phyloP scores from a whole-genome alignment of 1,140 invertebrate species.

The Stegodyphus mimosarum region DNA sequence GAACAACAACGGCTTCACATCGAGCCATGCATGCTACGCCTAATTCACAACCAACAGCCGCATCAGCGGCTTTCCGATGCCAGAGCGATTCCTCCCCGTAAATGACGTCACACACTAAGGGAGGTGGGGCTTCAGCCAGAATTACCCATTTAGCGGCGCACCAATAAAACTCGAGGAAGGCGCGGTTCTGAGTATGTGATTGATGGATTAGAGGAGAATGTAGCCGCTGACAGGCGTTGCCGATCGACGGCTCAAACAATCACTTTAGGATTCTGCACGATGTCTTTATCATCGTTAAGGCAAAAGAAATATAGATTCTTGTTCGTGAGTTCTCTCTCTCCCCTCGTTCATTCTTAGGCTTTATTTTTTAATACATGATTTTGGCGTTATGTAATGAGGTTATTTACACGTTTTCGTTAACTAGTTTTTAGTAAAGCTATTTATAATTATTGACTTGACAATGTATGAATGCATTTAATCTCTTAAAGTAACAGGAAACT shows the following conservation, averaged over 20 bases:
- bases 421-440: background rate
- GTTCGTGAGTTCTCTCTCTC: background rate
- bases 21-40: slow-evolving; percentile 30
- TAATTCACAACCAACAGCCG: slow-evolving; percentile 12
- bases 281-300: slow-evolving; percentile 59
- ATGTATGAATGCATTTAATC: background rate
- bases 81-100: background rate
- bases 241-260: slow-evolving; percentile 58
- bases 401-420: background rate
- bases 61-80: slow-evolving; percentile 26
- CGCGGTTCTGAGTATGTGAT: slow-evolving; percentile 13
- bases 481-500: background rate
- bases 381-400: background rate
- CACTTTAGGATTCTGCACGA: slow-evolving; percentile 53
- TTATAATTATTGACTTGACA: background rate
- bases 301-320: slow-evolving; percentile 58
- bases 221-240: slow-evolving; percentile 58
- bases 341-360: background rate
- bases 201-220: slow-evolving; percentile 49
- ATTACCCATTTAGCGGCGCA: slow-evolving; percentile 21
- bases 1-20: background rate
- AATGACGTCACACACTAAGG: slow-evolving; percentile 29
- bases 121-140: slow-evolving; percentile 14
- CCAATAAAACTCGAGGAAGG: background rate
- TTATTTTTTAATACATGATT: background rate